A percentile compares a stretch with the other conserved stretches of the same genome.
Conservation (phyloP, 2,797 vertebrate species). For the Manis pentadactyla region DNA sequence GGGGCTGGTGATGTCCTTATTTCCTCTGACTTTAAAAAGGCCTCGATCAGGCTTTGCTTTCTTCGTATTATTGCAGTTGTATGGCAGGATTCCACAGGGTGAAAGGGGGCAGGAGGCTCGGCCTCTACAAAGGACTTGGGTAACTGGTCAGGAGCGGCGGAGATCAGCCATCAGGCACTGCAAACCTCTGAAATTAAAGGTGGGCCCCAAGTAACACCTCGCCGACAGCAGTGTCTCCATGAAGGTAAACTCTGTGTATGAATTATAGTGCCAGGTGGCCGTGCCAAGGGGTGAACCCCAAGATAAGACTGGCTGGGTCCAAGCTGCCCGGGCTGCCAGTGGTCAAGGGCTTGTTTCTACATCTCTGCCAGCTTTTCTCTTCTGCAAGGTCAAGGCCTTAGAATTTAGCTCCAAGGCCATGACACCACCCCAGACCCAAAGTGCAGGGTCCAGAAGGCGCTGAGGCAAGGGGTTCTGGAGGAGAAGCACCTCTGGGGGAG, state of each 20-base stretch:
- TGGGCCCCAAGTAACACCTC: rapidly evolving
- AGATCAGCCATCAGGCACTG: rapidly evolving
- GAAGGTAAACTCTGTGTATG: not conserved
- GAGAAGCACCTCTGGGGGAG: not conserved
- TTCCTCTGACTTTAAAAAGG: rapidly evolving
- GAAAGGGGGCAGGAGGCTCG: rapidly evolving
- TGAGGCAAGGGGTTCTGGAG: rapidly evolving
- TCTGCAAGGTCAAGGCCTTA: not conserved
- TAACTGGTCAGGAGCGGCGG: rapidly evolving
- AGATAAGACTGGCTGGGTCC: rapidly evolving
- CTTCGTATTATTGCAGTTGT: too few species aligned
- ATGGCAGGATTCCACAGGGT: too few species aligned
- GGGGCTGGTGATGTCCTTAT: rapidly evolving
- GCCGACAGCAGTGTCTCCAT: not conserved
- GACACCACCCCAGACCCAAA: rapidly evolving
- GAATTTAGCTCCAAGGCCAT: rapidly evolving
- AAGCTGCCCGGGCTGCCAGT: rapidly evolving
- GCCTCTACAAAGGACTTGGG: rapidly evolving
- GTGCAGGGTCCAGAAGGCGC: rapidly evolving
- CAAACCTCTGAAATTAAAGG: rapidly evolving
- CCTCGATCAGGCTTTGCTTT: rapidly evolving
- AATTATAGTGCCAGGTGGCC: not conserved
- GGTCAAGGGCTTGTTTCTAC: too few species aligned
- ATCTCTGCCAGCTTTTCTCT: rapidly evolving
- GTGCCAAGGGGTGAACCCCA: rapidly evolving